Evolutionary conservation across 37 sponge, comb jelly and placozoan species (phyloP).

Genomic region (Theonella swinhoei): DNA sequence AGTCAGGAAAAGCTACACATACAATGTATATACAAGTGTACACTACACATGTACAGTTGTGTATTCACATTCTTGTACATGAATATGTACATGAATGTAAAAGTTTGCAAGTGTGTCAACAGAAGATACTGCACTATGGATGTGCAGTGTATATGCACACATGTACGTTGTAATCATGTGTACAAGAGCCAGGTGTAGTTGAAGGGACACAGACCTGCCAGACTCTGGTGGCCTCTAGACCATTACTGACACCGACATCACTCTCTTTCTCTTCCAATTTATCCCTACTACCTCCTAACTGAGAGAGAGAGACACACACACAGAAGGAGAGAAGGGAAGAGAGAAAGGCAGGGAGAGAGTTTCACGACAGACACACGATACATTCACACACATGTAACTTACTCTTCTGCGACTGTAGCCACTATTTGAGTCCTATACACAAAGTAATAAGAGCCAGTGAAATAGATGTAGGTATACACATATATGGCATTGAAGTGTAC

Average conservation of each 20-base stretch:
- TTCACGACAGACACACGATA: too few species aligned
- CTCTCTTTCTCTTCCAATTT: background rate
- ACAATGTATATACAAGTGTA: too few species aligned
- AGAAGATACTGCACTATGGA: background rate
- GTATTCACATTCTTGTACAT: slow-evolving; percentile 20
- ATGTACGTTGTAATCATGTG: background rate
- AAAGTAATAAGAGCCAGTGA: too few species aligned
- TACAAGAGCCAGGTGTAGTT: background rate
- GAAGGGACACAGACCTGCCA: slow-evolving; percentile 24
- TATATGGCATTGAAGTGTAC: too few species aligned
- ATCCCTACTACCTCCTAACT: background rate
- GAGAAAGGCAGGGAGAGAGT: background rate
- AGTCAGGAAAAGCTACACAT: too few species aligned
- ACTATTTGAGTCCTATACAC: too few species aligned
- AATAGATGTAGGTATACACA: too few species aligned
- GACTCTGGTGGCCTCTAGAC: slow-evolving; percentile 19
- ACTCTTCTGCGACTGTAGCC: too few species aligned
- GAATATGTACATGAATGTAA: slow-evolving; percentile 40
- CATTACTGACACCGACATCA: background rate
- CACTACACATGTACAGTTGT: background rate
- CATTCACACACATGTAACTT: too few species aligned
- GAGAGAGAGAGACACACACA: background rate
- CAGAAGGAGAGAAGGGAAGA: background rate
- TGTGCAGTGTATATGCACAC: background rate
- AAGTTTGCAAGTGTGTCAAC: slow-evolving; percentile 14